Conservation (phyloP, 2,888 invertebrate genomes). For the Lithosia quadra region DNA sequence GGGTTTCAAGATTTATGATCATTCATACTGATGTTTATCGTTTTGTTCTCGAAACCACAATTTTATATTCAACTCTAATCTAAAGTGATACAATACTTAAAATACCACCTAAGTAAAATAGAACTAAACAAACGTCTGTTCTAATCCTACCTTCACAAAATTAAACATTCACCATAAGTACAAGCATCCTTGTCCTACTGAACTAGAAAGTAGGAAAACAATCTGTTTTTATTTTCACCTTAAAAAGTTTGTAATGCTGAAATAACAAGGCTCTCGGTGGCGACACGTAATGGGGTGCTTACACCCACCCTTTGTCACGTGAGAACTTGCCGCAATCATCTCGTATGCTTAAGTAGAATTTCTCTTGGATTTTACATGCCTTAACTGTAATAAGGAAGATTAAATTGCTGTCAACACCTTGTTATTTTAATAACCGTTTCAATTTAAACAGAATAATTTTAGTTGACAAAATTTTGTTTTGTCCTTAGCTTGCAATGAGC, state of each 20-base stretch:
- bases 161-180: neutral
- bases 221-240: slow-evolving; percentile 45
- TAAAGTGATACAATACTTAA: neutral
- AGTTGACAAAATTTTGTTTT: neutral
- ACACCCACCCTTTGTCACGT: slow-evolving; percentile 51
- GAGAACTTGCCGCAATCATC: slow-evolving; percentile 48
- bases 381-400: slow-evolving; percentile 11
- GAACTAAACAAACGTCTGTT: neutral
- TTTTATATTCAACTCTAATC: too few relatives aligned
- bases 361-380: slow-evolving; percentile 17
- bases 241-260: slow-evolving; percentile 52
- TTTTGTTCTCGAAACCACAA: too few relatives aligned
- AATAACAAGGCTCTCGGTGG: slow-evolving; percentile 59
- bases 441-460: neutral
- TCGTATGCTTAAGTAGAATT: slow-evolving; percentile 19
- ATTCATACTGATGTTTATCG: too few relatives aligned
- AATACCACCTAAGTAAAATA: too few relatives aligned
- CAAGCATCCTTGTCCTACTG: neutral
- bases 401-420: slow-evolving; percentile 1
- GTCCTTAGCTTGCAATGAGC: too few relatives aligned
- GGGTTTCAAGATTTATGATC: too few relatives aligned
- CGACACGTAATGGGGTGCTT: slow-evolving; percentile 58
- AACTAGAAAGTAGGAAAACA: slow-evolving; percentile 18
- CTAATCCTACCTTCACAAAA: neutral
- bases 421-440: neutral